phyloP scores from a whole-genome alignment of 2,113 vertebrate genomes.

The Blennius ocellaris region DNA sequence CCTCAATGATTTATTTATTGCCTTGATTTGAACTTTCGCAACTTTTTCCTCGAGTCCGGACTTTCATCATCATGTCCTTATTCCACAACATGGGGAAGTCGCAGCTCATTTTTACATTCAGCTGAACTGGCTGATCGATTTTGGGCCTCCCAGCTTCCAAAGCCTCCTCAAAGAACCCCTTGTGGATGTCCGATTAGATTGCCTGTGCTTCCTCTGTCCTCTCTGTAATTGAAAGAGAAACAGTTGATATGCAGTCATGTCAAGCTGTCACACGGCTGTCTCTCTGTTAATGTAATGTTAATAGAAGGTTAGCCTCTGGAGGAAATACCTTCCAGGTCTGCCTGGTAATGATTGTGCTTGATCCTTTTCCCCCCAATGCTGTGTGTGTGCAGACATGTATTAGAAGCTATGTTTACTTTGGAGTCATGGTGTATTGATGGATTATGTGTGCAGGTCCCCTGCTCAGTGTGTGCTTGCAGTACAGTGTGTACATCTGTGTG shows the following conservation, averaged over 20 bases:
- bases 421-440: not conserved
- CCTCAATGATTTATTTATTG: not conserved
- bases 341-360: slow-evolving; percentile 7
- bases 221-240: slow-evolving; percentile 72
- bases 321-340: slow-evolving; percentile 36
- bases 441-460: not conserved
- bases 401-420: not conserved
- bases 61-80: not conserved
- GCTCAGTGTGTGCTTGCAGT: slow-evolving; percentile 1
- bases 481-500: not conserved
- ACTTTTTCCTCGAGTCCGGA: slow-evolving; percentile 7
- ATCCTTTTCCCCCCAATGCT: slow-evolving; percentile 2
- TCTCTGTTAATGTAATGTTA: slow-evolving; percentile 70
- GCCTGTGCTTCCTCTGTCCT: slow-evolving; percentile 55
- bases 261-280: slow-evolving; percentile 54
- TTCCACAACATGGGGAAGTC: slow-evolving; percentile 14
- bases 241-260: slow-evolving; percentile 62
- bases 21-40: not conserved
- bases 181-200: slow-evolving; percentile 43
- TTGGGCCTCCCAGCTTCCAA: slow-evolving; percentile 21
- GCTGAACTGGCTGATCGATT: slow-evolving; percentile 20
- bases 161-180: slow-evolving; percentile 43
- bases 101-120: slow-evolving; percentile 13
- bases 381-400: not conserved
- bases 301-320: slow-evolving; percentile 57